Evolutionary conservation across 2,797 vertebrate species (phyloP).

Genomic region (Aselliscus stoliczkanus): DNA sequence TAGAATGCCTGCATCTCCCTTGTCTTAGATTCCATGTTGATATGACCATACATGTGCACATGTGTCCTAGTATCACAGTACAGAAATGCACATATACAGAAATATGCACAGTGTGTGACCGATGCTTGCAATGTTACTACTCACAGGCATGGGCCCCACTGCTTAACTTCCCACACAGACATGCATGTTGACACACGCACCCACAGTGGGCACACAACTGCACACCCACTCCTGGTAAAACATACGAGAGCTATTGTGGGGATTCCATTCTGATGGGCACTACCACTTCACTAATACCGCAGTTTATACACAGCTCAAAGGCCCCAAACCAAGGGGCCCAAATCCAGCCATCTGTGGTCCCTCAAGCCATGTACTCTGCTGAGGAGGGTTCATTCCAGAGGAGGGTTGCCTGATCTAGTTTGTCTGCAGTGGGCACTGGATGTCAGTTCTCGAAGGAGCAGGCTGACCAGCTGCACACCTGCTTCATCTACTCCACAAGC

Average conservation of each 20-base stretch:
- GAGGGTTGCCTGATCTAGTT: not conserved
- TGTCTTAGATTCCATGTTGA: not conserved
- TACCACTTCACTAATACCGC: no score
- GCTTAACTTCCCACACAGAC: not conserved
- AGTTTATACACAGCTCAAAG: not conserved
- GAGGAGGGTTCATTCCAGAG: not conserved
- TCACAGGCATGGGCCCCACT: fast-evolving
- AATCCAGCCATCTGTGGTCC: not conserved
- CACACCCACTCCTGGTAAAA: not conserved
- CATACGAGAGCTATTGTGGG: not conserved
- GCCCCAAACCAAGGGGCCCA: not conserved
- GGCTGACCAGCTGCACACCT: no score
- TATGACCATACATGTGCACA: not conserved
- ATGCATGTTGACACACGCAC: no score
- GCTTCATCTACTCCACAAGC: not conserved
- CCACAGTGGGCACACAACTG: not conserved
- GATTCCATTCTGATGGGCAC: no score
- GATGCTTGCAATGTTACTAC: not conserved
- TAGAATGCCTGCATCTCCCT: not conserved
- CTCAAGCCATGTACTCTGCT: not conserved
- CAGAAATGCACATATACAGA: not conserved
- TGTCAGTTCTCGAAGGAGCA: not conserved
- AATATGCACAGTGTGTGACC: not conserved
- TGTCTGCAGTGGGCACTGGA: not conserved
- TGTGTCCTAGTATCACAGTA: not conserved